Base-by-base conservation (phyloP, 2,113 vertebrate genomes). In the Labrus mixtus region DNA sequence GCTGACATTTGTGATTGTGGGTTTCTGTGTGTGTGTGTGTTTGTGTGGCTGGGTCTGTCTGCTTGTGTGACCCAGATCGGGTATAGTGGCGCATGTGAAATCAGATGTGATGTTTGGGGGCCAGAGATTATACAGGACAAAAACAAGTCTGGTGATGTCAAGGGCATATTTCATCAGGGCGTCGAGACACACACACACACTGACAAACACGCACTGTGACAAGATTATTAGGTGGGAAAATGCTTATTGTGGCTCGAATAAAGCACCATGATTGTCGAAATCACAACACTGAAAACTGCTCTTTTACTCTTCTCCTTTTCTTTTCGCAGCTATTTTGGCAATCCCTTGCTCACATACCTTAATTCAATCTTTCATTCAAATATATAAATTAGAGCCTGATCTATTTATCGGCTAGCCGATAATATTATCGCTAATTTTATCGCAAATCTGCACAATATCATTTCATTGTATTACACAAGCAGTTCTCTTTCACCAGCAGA, bases 21-120 rank as follows among this genome's bases (percentile, higher is more conserved):
- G 33, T 17, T n/a, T 20, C 13, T 71, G 50, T 50, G 57, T 48
- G n/a, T 57, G 59, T 64, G 76, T 81, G 61, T 57, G 55, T 78
- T 53, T 54, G 39, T 57, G 68, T 70, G 62, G 45, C 11, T 10
- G n/a, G 41, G 59, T 45, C 68, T 51, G 84, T 79, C 82, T 87
- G 39, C 57, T 57, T 66, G 62, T 62, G 57, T 90, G 88, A 91
- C 87, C 89, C 88, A 90, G 76, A 89, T 92, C 43, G 48, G 9
- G 36, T 23, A 46, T 12, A 62, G 75, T 36, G 62, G 11, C 0
- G 5, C 51, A 68, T 66, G 43, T 43, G 57, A 78, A 88, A 89
- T 82, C 51, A 41, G 58, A 83, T 68, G 71, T 62, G 62, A 74
- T 68, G 61, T 78, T 81, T 50, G 16, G 50, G 48, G 56, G 43